These are phyloP conservation scores for Clavelina lepadiformis DNA, from an alignment of 23 tunicate species.

Conservation along the genomic window DNA sequence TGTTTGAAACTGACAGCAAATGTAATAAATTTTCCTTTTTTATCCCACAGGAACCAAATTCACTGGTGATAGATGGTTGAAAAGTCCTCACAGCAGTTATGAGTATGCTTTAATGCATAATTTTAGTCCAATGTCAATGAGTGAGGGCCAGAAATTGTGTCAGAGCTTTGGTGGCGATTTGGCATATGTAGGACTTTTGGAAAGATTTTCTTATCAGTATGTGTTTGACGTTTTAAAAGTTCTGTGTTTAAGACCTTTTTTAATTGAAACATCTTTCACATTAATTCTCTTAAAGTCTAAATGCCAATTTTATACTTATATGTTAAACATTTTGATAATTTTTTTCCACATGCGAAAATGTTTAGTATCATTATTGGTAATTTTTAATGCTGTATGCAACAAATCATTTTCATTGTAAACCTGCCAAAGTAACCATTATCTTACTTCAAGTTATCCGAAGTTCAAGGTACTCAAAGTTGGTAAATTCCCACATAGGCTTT, in stretches of 20 bases:
- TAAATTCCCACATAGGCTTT: no score
- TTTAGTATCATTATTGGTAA: no score
- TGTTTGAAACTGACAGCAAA: background rate
- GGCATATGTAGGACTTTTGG: slow-evolving; percentile 21
- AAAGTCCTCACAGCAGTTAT: slow-evolving; percentile 31
- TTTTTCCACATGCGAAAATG: background rate
- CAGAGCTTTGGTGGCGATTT: slow-evolving; percentile 16
- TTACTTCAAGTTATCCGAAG: no score
- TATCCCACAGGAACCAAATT: slow-evolving; percentile 5
- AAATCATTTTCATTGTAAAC: no score
- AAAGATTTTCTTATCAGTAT: slow-evolving; percentile 12
- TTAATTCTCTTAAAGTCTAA: no score
- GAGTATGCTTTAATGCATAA: slow-evolving; percentile 19
- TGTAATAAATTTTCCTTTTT: slow-evolving; percentile 2
- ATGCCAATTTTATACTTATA: no score
- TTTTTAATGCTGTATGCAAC: background rate
- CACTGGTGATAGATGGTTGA: slow-evolving; percentile 26
- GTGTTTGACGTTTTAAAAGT: background rate
- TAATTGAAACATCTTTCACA: no score
- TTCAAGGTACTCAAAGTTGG: no score
- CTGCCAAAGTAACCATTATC: no score
- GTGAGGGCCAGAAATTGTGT: background rate
- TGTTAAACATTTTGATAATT: background rate
- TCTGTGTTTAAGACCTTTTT: no score
- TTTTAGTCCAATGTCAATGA: background rate